phyloP scores from a whole-genome alignment of 1,140 invertebrate genomes.

The Mamestra configurata region DNA sequence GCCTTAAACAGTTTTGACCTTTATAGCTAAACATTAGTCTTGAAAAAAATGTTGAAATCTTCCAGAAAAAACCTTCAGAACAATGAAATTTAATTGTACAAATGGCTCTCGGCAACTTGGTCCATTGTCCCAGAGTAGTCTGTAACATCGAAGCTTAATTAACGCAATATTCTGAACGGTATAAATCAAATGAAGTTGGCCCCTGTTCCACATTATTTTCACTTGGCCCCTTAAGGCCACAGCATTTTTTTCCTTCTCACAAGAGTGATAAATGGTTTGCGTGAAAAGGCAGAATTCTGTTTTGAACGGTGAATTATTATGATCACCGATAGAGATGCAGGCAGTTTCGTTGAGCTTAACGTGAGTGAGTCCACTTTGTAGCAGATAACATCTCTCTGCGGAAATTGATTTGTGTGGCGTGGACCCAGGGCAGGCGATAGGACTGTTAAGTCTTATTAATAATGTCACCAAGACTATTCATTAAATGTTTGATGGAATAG shows the following conservation, averaged over 20 bases:
- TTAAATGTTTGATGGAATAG: too few species aligned
- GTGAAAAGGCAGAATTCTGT: constrained; percentile 51
- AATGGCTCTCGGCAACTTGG: background rate
- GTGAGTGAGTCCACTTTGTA: constrained; percentile 7
- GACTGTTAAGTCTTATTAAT: too few species aligned
- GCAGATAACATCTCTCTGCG: constrained; percentile 15
- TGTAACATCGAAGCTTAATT: constrained; percentile 40
- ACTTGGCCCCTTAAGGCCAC: constrained; percentile 39
- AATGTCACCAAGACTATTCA: too few species aligned
- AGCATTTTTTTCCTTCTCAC: constrained; percentile 44
- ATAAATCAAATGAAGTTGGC: constrained; percentile 50
- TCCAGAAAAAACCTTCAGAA: background rate
- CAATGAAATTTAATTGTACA: constrained; percentile 9
- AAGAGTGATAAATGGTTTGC: constrained; percentile 48
- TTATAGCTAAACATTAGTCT: background rate
- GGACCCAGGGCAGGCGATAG: too few species aligned
- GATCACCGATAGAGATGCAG: constrained; percentile 38
- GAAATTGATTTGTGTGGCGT: background rate
- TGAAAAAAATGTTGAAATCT: background rate
- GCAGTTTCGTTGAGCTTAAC: constrained; percentile 17
- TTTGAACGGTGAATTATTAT: constrained; percentile 54
- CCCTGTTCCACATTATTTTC: constrained; percentile 48
- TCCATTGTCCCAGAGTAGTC: constrained; percentile 7
- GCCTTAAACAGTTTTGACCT: too few species aligned
- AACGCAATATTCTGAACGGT: constrained; percentile 37